A percentile compares a stretch with the other conserved stretches of the same genome.
Evolutionary conservation across 1,140 invertebrate genomes (phyloP).

Genomic region (Drosophila eugracilis): DNA sequence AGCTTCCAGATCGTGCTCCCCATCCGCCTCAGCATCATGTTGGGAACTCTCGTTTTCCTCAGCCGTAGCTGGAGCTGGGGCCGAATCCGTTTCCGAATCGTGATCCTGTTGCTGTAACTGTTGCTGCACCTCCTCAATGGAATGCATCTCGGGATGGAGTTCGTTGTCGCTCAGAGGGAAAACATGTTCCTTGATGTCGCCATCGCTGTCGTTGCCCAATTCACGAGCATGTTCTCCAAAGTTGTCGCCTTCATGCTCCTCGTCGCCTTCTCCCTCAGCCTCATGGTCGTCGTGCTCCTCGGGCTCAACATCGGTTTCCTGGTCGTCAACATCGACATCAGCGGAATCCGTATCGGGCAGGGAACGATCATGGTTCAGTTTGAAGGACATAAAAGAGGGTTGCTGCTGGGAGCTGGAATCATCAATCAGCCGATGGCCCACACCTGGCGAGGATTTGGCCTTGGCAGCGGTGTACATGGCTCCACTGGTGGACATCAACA

Average conservation of each 20-base stretch:
- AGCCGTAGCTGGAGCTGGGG: slow-evolving; percentile 10
- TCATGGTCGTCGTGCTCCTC: slow-evolving; percentile 66
- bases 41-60: slow-evolving; percentile 52
- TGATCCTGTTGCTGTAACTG: slow-evolving; percentile 55
- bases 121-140: slow-evolving; percentile 69
- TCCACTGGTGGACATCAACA: slow-evolving; percentile 75
- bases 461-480: slow-evolving; percentile 55
- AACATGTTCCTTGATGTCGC: slow-evolving; percentile 72
- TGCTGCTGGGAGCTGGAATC: slow-evolving; percentile 57
- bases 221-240: slow-evolving; percentile 56
- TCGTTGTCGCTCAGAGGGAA: slow-evolving; percentile 74
- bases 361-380: slow-evolving; percentile 78
- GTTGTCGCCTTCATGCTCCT: slow-evolving; percentile 52
- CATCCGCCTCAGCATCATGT: slow-evolving; percentile 48
- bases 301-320: slow-evolving; percentile 51
- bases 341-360: slow-evolving; percentile 51
- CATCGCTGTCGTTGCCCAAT: slow-evolving; percentile 36
- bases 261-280: slow-evolving; percentile 38
- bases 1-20: slow-evolving; percentile 34
- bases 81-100: slow-evolving; percentile 9
- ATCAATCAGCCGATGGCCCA: slow-evolving; percentile 32
- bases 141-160: slow-evolving; percentile 73
- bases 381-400: slow-evolving; percentile 75
- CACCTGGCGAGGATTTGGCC: slow-evolving; percentile 59
- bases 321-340: slow-evolving; percentile 66